Evolutionary conservation across 2,888 invertebrate genomes (phyloP).

Genomic region (Lypha dubia): DNA sequence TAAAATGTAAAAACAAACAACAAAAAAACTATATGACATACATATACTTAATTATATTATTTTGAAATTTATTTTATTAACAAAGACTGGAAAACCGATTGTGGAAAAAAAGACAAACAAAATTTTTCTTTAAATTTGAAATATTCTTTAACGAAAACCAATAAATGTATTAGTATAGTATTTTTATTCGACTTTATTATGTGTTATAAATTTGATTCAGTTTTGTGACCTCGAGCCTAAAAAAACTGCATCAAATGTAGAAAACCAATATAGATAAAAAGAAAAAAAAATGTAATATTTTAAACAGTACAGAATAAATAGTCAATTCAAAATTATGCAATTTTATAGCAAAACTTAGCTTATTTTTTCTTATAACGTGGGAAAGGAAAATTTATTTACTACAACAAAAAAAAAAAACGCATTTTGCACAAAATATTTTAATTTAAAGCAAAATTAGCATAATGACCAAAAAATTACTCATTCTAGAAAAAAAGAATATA

Average conservation of each 20-base stretch:
- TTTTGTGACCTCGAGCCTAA: too few relatives aligned
- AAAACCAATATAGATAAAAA: too few relatives aligned
- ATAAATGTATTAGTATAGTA: too few relatives aligned
- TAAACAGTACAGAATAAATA: slow-evolving; percentile 44
- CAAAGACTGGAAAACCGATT: slow-evolving; percentile 75
- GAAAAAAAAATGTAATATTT: slow-evolving; percentile 51
- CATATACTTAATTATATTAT: too few relatives aligned
- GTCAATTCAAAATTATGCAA: slow-evolving; percentile 63
- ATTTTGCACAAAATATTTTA: slow-evolving; percentile 41
- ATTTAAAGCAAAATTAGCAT: background rate
- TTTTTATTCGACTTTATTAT: too few relatives aligned
- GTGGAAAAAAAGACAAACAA: slow-evolving; percentile 5
- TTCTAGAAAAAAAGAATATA: background rate
- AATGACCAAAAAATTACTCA: slow-evolving; percentile 1
- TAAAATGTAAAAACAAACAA: slow-evolving; percentile 15
- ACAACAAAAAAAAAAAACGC: background rate
- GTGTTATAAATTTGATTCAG: too few relatives aligned
- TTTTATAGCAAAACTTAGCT: background rate
- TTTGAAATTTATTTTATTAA: slow-evolving; percentile 70
- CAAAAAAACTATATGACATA: background rate
- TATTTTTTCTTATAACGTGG: slow-evolving; percentile 28
- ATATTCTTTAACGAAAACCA: slow-evolving; percentile 25
- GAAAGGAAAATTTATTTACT: slow-evolving; percentile 21
- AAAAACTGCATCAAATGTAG: too few relatives aligned
- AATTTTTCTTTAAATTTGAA: slow-evolving; percentile 44